Base-by-base conservation (phyloP, 2,113 vertebrate genomes). In the Rhinoderma darwinii region DNA sequence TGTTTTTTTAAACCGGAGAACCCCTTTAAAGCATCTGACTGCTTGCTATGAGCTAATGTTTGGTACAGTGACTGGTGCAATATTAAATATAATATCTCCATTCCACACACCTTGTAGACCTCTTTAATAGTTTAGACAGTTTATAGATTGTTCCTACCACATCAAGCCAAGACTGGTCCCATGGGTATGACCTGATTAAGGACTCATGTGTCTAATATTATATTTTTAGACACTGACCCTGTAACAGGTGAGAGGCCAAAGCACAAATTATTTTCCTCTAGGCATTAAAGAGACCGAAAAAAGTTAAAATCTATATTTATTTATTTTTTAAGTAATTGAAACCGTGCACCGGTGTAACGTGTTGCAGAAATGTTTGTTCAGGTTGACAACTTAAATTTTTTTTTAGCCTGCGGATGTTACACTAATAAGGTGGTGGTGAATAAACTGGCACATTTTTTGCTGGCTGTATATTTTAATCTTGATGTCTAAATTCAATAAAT, bases 401-500 rank as follows among this genome's bases (percentile, higher is more conserved):
- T 79, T 83, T 83, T 88, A 61, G 75, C 87, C 91, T 88, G 93
- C 90, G 91, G 93, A 92, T 94, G 92, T 87, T 87, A 87, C 86
- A 87, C 86, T 93, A 91, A 93, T 91, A 91, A 92, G 93, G 94
- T 92, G 92, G 92, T 92, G 79, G 54, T 87, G 54, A 92, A 92
- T 93, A 87, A 82, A 51, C 78, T 82, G 86, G 77, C 61, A 72
- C 51, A 88, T 89, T 5, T 85, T 5, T 86, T 88, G 88, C 89
- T 88, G 81, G 74, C 86, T 88, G 91, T 95, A 92, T 90, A 91
- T 95, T 95, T 95, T 93, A 94, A 94, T 94, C 93, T 93, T 93
- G 93, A 93, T 95, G 95, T 96, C 93, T 95, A 93, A 94, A 94
- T 95, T 94, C 94, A 96, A 96, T 96, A 96, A 96, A 96, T 93